Evolutionary conservation across 1,140 invertebrate species (phyloP).

Genomic region (Hydropsyche tenuis): DNA sequence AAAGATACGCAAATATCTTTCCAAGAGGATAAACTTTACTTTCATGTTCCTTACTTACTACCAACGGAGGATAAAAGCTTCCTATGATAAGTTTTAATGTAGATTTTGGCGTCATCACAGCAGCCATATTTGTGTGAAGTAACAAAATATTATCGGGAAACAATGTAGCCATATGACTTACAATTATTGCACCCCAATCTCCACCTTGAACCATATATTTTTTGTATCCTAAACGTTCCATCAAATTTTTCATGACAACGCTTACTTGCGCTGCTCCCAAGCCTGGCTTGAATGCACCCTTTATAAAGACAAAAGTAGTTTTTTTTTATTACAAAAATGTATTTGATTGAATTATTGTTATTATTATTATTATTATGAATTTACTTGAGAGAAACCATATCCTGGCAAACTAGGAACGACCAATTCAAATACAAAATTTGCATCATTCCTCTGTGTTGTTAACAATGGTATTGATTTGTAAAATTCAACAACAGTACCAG

Average conservation of each 20-base stretch:
- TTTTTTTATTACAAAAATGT: neutral
- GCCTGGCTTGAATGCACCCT: conserved; percentile 68
- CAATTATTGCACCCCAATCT: conserved; percentile 79
- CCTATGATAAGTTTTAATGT: conserved; percentile 31
- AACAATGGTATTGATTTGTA: conserved; percentile 79
- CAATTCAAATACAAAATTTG: conserved; percentile 78
- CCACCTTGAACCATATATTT: conserved; percentile 86
- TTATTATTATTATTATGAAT: neutral
- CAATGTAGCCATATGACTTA: conserved; percentile 66
- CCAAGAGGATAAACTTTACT: conserved; percentile 69
- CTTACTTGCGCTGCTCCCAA: conserved; percentile 69
- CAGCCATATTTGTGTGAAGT: conserved; percentile 58
- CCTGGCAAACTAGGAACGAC: conserved; percentile 83
- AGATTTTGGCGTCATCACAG: conserved; percentile 34
- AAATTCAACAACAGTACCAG: conserved; percentile 87
- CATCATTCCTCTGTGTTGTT: conserved; percentile 63
- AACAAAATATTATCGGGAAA: conserved; percentile 75
- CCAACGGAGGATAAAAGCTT: conserved; percentile 53
- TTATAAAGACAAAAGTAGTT: conserved; percentile 18
- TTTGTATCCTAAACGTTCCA: conserved; percentile 77
- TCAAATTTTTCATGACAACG: conserved; percentile 81
- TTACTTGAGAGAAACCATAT: conserved; percentile 82
- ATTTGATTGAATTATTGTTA: neutral
- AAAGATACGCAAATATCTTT: conserved; percentile 56
- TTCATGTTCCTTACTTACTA: conserved; percentile 58